Base-by-base conservation (phyloP, 2,797 vertebrate species). In the Iguana delicatissima region DNA sequence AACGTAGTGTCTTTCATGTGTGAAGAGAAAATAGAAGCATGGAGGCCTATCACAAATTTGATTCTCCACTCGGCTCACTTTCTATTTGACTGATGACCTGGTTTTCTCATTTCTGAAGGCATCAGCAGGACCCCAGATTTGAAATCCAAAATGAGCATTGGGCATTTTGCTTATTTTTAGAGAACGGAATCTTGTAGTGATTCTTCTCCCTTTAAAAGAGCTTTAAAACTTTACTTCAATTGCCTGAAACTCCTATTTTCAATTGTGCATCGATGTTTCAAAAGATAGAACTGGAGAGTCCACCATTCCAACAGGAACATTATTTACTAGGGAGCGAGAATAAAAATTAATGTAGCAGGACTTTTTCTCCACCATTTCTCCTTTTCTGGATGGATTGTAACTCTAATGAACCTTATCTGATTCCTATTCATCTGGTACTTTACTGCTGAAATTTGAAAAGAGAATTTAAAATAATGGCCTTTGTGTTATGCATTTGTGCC, bases 301-400 rank as follows among this genome's bases (percentile, higher is more conserved):
- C 95, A 93, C 94, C 94, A 46, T 96, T 97, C 94, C 97, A 98
- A 97, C 96, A 96, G 96, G 97, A 98, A 97, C 96, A 98, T 98
- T 98, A 98, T 98, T 98, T 98, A 98, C 97, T 94, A 93, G 97
- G 97, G 97, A 98, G 97, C 95, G 97, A 97, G 97, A 95, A 87
- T 98, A 98, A 97, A 98, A 98, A 97, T 98, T 98, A 99, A 98
- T 98, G 98, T 98, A 97, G 95, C 98, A 98, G 97, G 97, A 97
- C 97, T 98, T 96, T 97, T 96, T 89, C 97, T 97, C 97, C 96
- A 22, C 57, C 79, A 83, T 82, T 59, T 97, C 95, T 96, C 96
- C 95, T 97, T 98, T 97, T 97, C 95, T 97, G 98, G 97, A 97
- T 93, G 94, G 96, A 97, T 98, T 98, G 95, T 92, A 92, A 92